Evolutionary conservation across 2,888 invertebrate genomes (phyloP), one percentile per base, ranked within the genome.

Genomic region (Meandrusa payeni): DNA sequence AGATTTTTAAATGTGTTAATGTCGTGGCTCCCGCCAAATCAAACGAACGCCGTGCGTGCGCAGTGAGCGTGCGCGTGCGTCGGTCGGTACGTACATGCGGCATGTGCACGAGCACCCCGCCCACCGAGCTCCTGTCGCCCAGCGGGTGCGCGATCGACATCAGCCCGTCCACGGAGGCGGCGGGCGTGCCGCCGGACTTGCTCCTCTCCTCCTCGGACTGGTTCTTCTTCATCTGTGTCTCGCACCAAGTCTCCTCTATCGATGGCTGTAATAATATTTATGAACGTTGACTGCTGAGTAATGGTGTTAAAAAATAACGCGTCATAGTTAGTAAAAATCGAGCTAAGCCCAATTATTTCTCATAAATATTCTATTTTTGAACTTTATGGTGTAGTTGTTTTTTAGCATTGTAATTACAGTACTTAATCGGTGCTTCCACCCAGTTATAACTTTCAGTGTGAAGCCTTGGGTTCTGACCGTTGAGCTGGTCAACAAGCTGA

Each of bases 61-160:
- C 12, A n/a, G 12, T 2, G n/a, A n/a, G n/a, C n/a, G 24, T 3
- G 7, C 9, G 24, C 9, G 2, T 9, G 7, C 1, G 24, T 7
- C 4, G 20, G 7, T 12, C 5, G 2, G 59, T 68, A 91, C 93
- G 89, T 89, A 96, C 96, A 90, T 96, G 95, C 55, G 96, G 96
- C 96, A 96, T 96, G 74, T 96, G 95, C 56, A 95, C 96, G 64
- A 97, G 90, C 51, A 96, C 95, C 41, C 95, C 95, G 52, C 95
- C 95, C 44, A 96, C 93, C 15, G 92, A 93, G 80, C 92, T 92
- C 48, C 91, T 90, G 73, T 95, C 95, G 33, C 93, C 48, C 15
- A 63, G 54, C 24, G 66, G 58, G 46, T 68, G 72, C 0, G 91
- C 91, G 20, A 73, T 58, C n/a, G 75, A 62, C 61, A 78, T 57